Evolutionary conservation across 2,797 vertebrate species (phyloP), one percentile per base, ranked within the genome.

Genomic region (Sebastolobus alascanus): DNA sequence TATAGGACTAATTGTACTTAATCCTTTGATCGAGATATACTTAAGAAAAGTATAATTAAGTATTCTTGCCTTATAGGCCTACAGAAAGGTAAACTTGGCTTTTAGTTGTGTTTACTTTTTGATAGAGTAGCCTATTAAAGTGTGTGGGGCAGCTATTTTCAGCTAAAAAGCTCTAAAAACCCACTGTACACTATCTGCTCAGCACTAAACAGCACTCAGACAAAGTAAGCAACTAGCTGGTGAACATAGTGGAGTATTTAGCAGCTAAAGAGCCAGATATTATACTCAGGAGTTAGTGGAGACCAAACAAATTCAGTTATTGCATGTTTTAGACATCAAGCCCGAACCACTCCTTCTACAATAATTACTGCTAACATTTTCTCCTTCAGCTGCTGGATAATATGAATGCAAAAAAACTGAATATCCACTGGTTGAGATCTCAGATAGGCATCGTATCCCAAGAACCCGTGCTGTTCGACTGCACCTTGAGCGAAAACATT

Each of bases 391-490:
- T 96, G 82, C 82, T 99, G 79, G 98, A 99, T 89, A 84, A 86
- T 6, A 90, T 87, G 18, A 87, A 95, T 64, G 59, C 92, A 63
- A 98, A 95, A 79, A 2, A 90, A 2, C 88, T 99, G 59, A 98
- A 99, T 86, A 95, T 99, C 88, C 93, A 97, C 55, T 99, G 98
- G 98, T 73, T 99, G 67, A 93, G 98, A 84, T 92, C 97, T 37
- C 98, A 97, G 66, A 97, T 99, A 0, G 99, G 98, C 58, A 97
- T 99, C 0, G 98, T 99, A 27, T 99, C 97, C 37, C 98, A 99
- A 95, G 98, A 99, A 89, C 99, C 98, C 0, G 89, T 97, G 68
- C 95, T 99, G 61, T 99, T 99, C 58, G 98, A 99, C 95, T 98
- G 95, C 94, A 97, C 97, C 55, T 94, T 99, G 77, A 95, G 96